phyloP scores from a whole-genome alignment of 2,797 vertebrate genomes.

The Onychomys leucogaster region DNA sequence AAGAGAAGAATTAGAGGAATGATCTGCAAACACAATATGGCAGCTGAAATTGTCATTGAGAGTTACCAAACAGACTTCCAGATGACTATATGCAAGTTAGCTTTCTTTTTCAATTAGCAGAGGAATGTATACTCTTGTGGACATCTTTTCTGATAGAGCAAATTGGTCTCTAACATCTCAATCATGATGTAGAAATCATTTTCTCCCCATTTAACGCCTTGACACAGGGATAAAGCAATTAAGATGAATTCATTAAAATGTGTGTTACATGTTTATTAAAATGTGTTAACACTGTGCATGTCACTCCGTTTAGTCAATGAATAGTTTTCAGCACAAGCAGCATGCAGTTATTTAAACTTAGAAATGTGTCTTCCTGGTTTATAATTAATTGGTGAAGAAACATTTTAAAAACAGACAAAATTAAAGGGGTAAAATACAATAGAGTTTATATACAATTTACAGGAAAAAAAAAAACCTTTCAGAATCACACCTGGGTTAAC shows the following conservation, averaged over 20 bases:
- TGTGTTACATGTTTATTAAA: constrained; percentile 39
- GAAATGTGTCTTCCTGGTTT: constrained; percentile 42
- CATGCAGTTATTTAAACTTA: constrained; percentile 68
- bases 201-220: neutral
- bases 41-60: neutral
- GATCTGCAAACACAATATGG: neutral
- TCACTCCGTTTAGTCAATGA: constrained; percentile 66
- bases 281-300: neutral
- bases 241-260: constrained; percentile 10
- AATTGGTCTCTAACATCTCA: constrained; percentile 36
- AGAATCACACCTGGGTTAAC: constrained; percentile 47
- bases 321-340: constrained; percentile 41
- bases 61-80: neutral
- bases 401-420: neutral
- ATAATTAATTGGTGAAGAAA: constrained; percentile 36
- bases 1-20: neutral
- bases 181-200: constrained; percentile 42
- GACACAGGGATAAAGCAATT: neutral
- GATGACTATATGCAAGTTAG: neutral
- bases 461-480: constrained; percentile 69
- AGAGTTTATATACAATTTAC: constrained; percentile 16
- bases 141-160: constrained; percentile 21
- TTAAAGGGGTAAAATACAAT: constrained; percentile 8
- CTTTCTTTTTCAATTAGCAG: constrained; percentile 25
- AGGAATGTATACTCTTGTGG: neutral